phyloP scores from a whole-genome alignment of 2,113 vertebrate species.

The Montifringilla adamsi region DNA sequence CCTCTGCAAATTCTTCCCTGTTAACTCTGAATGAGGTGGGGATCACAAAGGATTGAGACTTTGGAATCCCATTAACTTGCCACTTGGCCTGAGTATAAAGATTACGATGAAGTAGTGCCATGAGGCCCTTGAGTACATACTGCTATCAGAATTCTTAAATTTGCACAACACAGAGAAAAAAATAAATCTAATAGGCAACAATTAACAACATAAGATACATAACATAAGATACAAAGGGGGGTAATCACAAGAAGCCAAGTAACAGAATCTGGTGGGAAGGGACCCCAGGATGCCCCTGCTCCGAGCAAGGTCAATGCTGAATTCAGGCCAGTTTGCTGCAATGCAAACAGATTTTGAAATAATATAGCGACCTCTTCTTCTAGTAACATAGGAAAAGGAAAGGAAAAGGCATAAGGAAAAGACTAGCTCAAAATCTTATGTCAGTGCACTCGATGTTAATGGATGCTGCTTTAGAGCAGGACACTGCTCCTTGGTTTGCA shows the following conservation, averaged over 20 bases:
- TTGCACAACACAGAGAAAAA: not conserved
- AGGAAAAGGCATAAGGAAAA: not conserved
- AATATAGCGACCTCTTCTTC: not conserved
- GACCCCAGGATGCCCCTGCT: not conserved
- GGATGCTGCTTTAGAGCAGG: not conserved
- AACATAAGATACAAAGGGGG: not conserved
- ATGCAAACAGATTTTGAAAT: not conserved
- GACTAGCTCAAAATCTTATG: not conserved
- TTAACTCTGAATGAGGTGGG: not conserved
- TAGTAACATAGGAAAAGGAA: not conserved
- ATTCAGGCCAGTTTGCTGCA: not conserved
- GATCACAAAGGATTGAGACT: not conserved
- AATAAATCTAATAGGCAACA: not conserved
- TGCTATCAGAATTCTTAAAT: not conserved
- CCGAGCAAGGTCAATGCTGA: rapidly evolving
- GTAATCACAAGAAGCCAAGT: not conserved
- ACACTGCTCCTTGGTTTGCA: not conserved
- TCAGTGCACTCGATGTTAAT: not conserved
- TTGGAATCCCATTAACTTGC: not conserved
- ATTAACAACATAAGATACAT: not conserved
- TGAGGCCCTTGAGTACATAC: not conserved
- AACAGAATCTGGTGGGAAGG: not conserved
- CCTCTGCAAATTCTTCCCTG: not conserved
- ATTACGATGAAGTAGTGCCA: not conserved
- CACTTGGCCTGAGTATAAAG: not conserved